phyloP scores from a whole-genome alignment of 37 sponge, comb jelly and placozoan genomes.

The Bolinopsis microptera region DNA sequence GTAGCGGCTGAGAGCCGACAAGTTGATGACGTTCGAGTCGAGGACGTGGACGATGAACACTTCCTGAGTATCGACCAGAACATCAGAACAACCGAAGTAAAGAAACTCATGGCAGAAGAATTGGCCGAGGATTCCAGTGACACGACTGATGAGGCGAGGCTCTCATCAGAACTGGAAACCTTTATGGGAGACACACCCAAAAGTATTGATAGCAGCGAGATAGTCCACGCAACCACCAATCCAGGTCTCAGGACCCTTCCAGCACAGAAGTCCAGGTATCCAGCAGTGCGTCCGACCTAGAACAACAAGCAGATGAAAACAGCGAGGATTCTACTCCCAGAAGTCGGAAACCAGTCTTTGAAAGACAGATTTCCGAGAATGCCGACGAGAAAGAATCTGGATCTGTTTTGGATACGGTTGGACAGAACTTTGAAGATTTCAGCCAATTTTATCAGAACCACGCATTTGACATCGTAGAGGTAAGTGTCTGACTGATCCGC shows the following conservation, averaged over 20 bases:
- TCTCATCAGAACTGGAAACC: neutral
- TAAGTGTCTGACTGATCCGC: no score
- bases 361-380: neutral
- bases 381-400: neutral
- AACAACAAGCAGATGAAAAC: neutral
- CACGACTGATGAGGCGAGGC: neutral
- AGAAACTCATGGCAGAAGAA: no score
- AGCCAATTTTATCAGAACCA: neutral
- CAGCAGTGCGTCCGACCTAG: neutral
- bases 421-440: neutral
- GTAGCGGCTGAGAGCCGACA: no score
- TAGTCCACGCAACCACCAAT: neutral
- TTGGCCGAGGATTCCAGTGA: neutral
- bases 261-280: neutral
- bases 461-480: constrained; percentile 18
- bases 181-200: neutral
- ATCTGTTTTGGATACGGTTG: neutral
- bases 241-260: neutral
- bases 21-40: neutral
- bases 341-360: neutral
- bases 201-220: neutral
- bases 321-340: neutral
- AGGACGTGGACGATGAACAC: neutral
- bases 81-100: neutral
- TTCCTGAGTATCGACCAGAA: neutral